Percentiles rank a stretch among this genome's conserved stretches.
phyloP scores from a whole-genome alignment of 1,140 invertebrate genomes.

The Camponotus pennsylvanicus region DNA sequence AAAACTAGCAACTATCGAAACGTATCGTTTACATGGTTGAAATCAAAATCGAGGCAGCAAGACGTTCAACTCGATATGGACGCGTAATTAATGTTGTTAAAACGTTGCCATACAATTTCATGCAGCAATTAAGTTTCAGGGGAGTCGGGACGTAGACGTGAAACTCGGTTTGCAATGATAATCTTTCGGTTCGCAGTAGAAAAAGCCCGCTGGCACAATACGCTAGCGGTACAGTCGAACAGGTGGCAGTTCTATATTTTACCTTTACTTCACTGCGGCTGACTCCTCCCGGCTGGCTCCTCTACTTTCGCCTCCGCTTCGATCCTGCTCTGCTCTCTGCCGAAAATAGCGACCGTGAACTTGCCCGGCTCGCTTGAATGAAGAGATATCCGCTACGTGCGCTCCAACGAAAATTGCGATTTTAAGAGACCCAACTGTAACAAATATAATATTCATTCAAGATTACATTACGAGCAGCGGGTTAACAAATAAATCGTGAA shows the following conservation, averaged over 20 bases:
- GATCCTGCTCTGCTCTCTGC: conserved; percentile 51
- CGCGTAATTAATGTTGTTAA: conserved; percentile 57
- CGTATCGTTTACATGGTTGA: background rate
- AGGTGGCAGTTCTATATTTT: conserved; percentile 64
- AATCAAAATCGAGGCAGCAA: conserved; percentile 47
- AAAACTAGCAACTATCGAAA: conserved; percentile 11
- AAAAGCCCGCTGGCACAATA: conserved; percentile 60
- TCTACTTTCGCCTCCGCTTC: conserved; percentile 50
- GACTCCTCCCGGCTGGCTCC: conserved; percentile 54
- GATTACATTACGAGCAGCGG: background rate
- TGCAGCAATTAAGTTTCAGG: conserved; percentile 57
- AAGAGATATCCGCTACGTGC: conserved; percentile 23
- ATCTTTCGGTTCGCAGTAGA: conserved; percentile 45
- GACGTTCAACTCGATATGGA: conserved; percentile 44
- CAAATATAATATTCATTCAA: background rate
- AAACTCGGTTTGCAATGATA: conserved; percentile 54
- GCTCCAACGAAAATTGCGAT: background rate
- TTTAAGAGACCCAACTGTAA: background rate
- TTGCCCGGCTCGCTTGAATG: conserved; percentile 46
- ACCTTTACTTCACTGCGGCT: conserved; percentile 56
- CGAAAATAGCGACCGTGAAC: conserved; percentile 63
- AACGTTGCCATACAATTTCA: conserved; percentile 51
- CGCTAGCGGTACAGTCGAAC: conserved; percentile 60
- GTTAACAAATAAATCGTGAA: background rate
- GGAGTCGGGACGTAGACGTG: conserved; percentile 38